Base-by-base conservation (phyloP, 1,140 invertebrate species). In the Cyclargus thomasi region DNA sequence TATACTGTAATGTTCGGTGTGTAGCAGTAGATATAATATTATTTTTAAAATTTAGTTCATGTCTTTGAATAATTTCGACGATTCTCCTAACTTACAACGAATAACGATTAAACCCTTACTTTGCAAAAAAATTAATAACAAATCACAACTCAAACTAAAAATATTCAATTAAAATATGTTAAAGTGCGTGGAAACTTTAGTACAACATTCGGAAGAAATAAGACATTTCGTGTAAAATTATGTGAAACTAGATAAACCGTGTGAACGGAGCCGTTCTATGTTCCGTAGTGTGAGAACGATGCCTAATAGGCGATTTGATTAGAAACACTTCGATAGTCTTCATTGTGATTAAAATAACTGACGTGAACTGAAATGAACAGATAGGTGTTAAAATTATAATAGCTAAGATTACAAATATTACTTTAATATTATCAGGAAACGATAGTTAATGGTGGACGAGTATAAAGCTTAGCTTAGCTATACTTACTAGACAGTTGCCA, bases 241-340 rank as follows among this genome's bases (percentile, higher is more conserved):
- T 47, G 39, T 47, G 39, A 47, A 47, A 47, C 39, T 39, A 39
- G 36, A 39, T 39, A 39, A 39, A 47, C 39, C 39, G 39, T 47
- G 39, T 47, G 39, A 47, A 47, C 39, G 6, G 39, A 11, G 39
- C 14, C 14, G 8, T 47, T 47, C 29, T 29, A 4, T 8, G 29
- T 29, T 29, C 1, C n/a, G 8, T 35, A 35, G 29, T 47, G 39
- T 47, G 39, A 47, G 39, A 47, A 47, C 39, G 39, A 16, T 16
- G 10, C 29, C 29, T 29, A 29, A 29, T 29, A 47, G 39, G 39
- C 14, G 39, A 47, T 47, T 47, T 8, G 39, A 47, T 47, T 47
- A 47, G 39, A 47, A 47, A 47, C 39, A 47, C 39, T 47, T 47
- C 14, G 39, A 47, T 47, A 8, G 39, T 47, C 39, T 47, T 47